Conservation (phyloP, 64 coral and sea anemone species). For the Stylophora pistillata region DNA sequence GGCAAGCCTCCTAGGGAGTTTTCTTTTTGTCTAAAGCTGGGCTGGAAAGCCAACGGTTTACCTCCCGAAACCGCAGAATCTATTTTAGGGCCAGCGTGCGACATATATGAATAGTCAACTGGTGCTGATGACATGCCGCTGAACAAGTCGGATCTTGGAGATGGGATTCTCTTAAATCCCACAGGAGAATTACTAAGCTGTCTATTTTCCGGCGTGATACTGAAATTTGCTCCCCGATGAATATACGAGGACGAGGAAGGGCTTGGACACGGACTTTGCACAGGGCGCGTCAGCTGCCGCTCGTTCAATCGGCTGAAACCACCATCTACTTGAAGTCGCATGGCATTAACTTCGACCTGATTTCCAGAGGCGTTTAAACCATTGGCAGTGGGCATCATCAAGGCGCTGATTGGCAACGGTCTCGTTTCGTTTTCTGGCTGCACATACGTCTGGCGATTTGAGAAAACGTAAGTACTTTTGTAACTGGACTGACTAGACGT, state of each 20-base stretch:
- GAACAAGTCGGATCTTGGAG: constrained; percentile 37
- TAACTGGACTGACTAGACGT: background rate
- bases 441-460: background rate
- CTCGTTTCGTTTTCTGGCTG: background rate
- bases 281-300: background rate
- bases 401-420: background rate
- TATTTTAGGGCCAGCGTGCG: background rate
- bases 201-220: background rate
- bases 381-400: background rate
- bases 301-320: constrained; percentile 8
- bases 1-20: background rate
- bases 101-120: background rate
- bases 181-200: background rate
- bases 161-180: constrained; percentile 14
- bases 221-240: background rate
- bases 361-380: too few relatives aligned
- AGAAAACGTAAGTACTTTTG: constrained; percentile 35
- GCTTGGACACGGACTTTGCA: background rate
- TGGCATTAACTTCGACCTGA: background rate
- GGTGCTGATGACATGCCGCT: constrained; percentile 11
- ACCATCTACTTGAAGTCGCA: background rate
- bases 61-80: background rate
- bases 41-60: background rate
- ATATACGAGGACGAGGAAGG: background rate
- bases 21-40: background rate